Evolutionary conservation across 2,888 invertebrate species (phyloP), one percentile per base, ranked within the genome.

Genomic region (Eristalinus sepulchralis): DNA sequence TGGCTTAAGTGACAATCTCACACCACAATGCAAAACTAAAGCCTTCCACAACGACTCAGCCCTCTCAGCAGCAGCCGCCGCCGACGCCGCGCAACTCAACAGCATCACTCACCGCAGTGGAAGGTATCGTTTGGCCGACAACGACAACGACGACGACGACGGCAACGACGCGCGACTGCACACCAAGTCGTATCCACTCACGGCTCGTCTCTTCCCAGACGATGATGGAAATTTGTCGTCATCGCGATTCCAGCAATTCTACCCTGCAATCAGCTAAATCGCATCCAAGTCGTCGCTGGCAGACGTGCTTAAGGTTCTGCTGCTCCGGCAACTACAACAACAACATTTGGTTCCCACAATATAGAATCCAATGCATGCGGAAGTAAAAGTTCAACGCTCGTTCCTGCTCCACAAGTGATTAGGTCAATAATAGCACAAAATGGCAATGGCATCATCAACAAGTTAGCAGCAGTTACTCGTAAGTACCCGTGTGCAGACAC

Each of bases 341-440:
- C 84, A 85, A 80, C 88, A 80, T 70, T 88, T 83, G 71, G 80
- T 88, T 78, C 88, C 83, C 88, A 88, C 88, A 75, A 86, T 87
- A 68, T 88, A 88, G 88, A 89, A 89, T 89, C 81, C 90, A 90
- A 89, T 90, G 90, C 91, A 91, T 91, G 91, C 91, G 91, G 91
- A 92, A 92, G 92, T 91, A 92, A 92, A 92, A 92, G 92, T 92
- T 92, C 92, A 92, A 92, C 91, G 92, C 90, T 92, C 92, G 91
- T 92, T 91, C 91, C 90, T 92, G 92, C 92, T 92, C 92, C 90
- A 92, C 92, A 92, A 92, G 92, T 92, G 92, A 92, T 92, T 92
- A 92, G 92, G 92, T 92, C 92, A 92, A 92, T 91, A 92, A 91
- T 91, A 91, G 89, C 89, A 91, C 90, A 91, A 89, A 89, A 89